phyloP scores from a whole-genome alignment of 2,797 vertebrate species.

The Etheostoma perlongum region DNA sequence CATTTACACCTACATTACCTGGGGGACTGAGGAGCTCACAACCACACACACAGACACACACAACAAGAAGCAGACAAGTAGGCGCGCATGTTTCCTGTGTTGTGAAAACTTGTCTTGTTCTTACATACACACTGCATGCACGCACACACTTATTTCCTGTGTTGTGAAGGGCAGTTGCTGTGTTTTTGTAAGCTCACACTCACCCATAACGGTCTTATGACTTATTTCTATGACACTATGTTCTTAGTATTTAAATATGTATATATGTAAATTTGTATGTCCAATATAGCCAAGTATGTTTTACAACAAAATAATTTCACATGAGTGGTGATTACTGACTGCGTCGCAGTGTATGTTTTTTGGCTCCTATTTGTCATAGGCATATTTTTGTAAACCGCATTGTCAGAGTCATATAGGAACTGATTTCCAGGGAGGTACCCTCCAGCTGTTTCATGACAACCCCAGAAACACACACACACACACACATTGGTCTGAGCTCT shows the following conservation, averaged over 20 bases:
- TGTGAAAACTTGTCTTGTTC: slow-evolving; percentile 33
- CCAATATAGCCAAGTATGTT: no score
- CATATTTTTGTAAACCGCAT: background rate
- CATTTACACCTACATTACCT: slow-evolving; percentile 40
- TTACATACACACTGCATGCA: slow-evolving; percentile 8
- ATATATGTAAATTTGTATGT: background rate
- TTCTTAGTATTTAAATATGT: background rate
- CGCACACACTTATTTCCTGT: slow-evolving; percentile 12
- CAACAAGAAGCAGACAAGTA: slow-evolving; percentile 5
- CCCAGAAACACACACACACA: slow-evolving; percentile 44
- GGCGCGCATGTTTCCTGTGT: slow-evolving; percentile 36
- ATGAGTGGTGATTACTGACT: background rate
- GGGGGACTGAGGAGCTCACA: slow-evolving; percentile 10
- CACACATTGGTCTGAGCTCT: slow-evolving; percentile 51
- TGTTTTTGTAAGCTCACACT: background rate
- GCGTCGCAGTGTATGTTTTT: background rate
- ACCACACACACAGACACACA: slow-evolving; percentile 20
- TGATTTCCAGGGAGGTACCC: slow-evolving; percentile 38
- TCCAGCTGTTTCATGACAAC: slow-evolving; percentile 63
- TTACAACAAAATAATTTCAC: background rate
- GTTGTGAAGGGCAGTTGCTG: background rate
- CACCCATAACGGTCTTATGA: no score
- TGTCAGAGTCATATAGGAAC: background rate
- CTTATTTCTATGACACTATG: background rate
- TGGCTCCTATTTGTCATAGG: no score